Conservation (phyloP, 2,797 vertebrate species). For the Pseudochirops corinnae region DNA sequence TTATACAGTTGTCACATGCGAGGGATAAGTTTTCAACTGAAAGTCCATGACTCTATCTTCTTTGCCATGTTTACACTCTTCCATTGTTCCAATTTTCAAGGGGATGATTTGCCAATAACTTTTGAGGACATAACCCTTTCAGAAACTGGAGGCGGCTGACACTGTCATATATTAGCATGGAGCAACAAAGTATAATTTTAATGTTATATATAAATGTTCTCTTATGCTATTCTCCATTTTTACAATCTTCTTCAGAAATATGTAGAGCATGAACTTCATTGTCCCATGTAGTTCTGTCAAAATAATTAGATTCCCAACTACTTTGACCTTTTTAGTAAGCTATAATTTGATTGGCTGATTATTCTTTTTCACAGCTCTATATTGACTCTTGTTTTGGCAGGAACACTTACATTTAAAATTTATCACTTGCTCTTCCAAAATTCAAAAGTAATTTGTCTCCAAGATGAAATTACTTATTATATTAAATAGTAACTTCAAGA, state of each 20-base stretch:
- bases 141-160: neutral
- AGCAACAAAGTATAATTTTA: neutral
- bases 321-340: conserved; percentile 10
- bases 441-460: neutral
- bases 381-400: neutral
- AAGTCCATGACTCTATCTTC: neutral
- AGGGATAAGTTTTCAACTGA: neutral
- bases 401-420: neutral
- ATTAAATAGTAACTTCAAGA: neutral
- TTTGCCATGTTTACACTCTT: neutral
- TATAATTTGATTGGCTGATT: neutral
- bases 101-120: neutral
- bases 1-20: too few relatives aligned
- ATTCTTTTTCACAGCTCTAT: neutral
- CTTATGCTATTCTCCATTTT: neutral
- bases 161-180: neutral
- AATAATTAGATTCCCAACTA: neutral
- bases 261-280: conserved; percentile 7
- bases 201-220: conserved; percentile 10
- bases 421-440: neutral
- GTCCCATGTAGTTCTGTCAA: neutral
- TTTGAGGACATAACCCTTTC: neutral
- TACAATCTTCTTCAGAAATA: neutral
- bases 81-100: neutral
- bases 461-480: neutral